Conservation (phyloP, 2,888 invertebrate species). For the Ryuthela nishihirai region DNA sequence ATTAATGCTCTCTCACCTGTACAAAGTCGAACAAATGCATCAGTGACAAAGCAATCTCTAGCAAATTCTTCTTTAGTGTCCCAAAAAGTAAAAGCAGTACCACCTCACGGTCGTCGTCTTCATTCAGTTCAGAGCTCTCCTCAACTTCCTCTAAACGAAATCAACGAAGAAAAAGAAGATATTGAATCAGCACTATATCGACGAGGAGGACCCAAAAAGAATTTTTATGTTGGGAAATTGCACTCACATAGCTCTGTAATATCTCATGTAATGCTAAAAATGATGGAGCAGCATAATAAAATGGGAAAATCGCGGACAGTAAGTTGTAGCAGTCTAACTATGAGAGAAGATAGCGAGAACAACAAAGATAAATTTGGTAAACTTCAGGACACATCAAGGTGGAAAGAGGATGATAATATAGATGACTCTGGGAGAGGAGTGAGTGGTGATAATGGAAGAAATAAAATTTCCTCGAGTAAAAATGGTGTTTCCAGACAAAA, state of each 20-base stretch:
- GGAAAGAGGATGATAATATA: no score
- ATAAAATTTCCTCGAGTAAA: no score
- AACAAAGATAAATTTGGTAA: no score
- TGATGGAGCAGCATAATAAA: slow-evolving; percentile 57
- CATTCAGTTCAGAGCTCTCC: slow-evolving; percentile 54
- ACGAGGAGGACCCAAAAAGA: slow-evolving; percentile 8
- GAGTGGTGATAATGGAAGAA: no score
- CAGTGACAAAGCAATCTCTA: not conserved
- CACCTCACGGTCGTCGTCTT: slow-evolving; percentile 54
- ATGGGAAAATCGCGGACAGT: slow-evolving; percentile 72
- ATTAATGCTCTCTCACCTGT: slow-evolving; percentile 5
- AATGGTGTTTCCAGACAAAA: no score
- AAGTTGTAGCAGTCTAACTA: slow-evolving; percentile 90
- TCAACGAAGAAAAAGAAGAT: slow-evolving; percentile 62
- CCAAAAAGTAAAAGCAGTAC: slow-evolving; percentile 53
- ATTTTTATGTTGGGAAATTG: slow-evolving; percentile 43
- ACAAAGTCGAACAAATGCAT: not conserved
- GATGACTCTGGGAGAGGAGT: no score
- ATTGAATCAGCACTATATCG: slow-evolving; percentile 47
- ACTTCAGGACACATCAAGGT: no score
- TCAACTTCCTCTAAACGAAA: slow-evolving; percentile 62
- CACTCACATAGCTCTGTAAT: slow-evolving; percentile 45
- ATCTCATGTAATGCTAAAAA: slow-evolving; percentile 51
- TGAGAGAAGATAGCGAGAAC: slow-evolving; percentile 76
- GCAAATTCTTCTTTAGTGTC: not conserved